These are phyloP conservation scores for Caenorhabditis uteleia DNA, from an alignment of 2,888 invertebrate species.

Conservation along the genomic window DNA sequence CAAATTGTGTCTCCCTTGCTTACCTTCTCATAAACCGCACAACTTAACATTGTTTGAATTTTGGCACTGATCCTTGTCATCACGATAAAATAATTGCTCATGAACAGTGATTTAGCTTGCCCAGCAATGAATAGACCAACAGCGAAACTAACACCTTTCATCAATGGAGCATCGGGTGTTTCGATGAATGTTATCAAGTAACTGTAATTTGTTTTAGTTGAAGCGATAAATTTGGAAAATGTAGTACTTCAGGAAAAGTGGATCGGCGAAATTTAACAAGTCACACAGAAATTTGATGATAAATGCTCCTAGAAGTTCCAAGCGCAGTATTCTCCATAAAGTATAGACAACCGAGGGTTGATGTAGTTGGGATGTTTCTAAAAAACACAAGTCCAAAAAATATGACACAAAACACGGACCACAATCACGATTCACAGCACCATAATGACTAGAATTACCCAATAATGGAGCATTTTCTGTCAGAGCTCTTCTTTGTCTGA, in stretches of 20 bases:
- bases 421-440: too few relatives aligned
- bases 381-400: too few relatives aligned
- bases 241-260: constrained; percentile 61
- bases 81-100: constrained; percentile 56
- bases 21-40: constrained; percentile 69
- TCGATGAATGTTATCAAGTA: constrained; percentile 64
- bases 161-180: constrained; percentile 54
- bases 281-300: constrained; percentile 61
- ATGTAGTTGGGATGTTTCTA: too few relatives aligned
- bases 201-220: constrained; percentile 38
- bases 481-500: too few relatives aligned
- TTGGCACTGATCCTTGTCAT: constrained; percentile 61
- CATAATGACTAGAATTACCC: constrained; percentile 26
- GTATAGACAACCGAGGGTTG: constrained; percentile 59
- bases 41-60: constrained; percentile 61
- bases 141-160: constrained; percentile 59
- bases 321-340: constrained; percentile 59
- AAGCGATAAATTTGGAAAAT: too few relatives aligned
- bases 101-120: constrained; percentile 39
- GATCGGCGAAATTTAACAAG: constrained; percentile 63
- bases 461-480: constrained; percentile 29
- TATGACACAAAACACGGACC: too few relatives aligned
- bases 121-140: constrained; percentile 54
- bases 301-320: constrained; percentile 60
- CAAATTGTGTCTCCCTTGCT: too few relatives aligned